Evolutionary conservation across 2,797 vertebrate genomes (phyloP), one percentile per base, ranked within the genome.

Genomic region (Ataeniobius toweri): DNA sequence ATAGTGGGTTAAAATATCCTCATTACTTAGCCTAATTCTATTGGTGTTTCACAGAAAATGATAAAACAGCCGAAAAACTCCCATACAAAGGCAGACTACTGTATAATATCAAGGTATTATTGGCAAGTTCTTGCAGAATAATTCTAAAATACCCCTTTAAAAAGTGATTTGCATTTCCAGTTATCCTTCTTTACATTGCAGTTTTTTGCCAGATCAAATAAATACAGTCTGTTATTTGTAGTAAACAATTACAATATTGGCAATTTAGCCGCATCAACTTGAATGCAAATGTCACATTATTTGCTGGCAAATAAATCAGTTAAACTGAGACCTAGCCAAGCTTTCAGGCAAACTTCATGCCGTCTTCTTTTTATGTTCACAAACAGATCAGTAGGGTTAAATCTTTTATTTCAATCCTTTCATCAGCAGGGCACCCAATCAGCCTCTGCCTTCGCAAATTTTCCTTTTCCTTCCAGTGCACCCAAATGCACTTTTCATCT

Each of bases 401-500:
- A 92, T 94, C 85, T 93, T 93, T 93, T 63, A 92, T 91, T 93
- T 87, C 89, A 71, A 83, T 70, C 71, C 89, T 92, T 94, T 93
- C 92, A 94, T 94, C 85, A 88, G 85, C 59, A 41, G 77, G 71
- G 71, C 77, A 71, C 51, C 80, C 86, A 87, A 92, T 91, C 85
- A 89, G 79, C 73, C 0, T 50, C 82, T 86, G 81, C 87, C 91
- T 88, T 86, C 71, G 71, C 85, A 61, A 53, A 76, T 73, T 70
- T 89, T 70, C 82, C 46, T 68, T 31, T 44, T 65, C 74, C 86
- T 79, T 86, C 82, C 91, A 89, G 77, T 91, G 84, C 88, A 83
- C 86, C 73, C 91, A 93, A 94, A 95, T 89, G 92, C 92, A 91
- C 91, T 94, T 93, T 94, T 95, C 94, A 93, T 95, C 94, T 92